Evolutionary conservation across 1,140 invertebrate species (phyloP).

Genomic region (Ridgeia piscesae): DNA sequence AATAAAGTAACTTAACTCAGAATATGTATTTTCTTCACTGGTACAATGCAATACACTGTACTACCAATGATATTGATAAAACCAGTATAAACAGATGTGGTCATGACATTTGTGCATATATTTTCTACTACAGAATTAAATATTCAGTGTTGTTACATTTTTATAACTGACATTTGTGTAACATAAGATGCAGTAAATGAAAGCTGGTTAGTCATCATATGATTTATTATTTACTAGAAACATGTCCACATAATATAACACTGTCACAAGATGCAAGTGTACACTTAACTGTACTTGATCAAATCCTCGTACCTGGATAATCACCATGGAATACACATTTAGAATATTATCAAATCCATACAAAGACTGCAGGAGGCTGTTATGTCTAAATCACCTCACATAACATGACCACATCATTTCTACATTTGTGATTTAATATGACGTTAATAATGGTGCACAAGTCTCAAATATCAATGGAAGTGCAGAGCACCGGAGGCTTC

Average conservation of each 20-base stretch:
- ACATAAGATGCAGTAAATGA: not conserved
- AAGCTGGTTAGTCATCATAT: not conserved
- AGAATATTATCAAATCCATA: not conserved
- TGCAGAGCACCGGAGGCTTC: not conserved
- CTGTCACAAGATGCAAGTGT: not conserved
- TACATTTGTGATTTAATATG: not conserved
- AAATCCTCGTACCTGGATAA: not conserved
- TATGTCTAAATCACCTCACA: not conserved
- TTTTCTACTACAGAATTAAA: too few species aligned
- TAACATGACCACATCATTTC: not conserved
- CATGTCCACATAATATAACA: not conserved
- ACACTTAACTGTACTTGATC: not conserved
- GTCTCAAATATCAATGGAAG: not conserved
- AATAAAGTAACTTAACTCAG: not conserved
- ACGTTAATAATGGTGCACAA: not conserved
- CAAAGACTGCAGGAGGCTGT: not conserved
- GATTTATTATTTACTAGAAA: not conserved
- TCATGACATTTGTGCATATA: too few species aligned
- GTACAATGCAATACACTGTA: not conserved
- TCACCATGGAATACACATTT: not conserved
- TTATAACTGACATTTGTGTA: not conserved
- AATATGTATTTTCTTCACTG: not conserved
- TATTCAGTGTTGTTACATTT: not conserved
- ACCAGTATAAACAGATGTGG: not conserved
- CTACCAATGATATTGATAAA: not conserved